A percentile compares a stretch with the other conserved stretches of the same genome.
phyloP scores from a whole-genome alignment of 2,797 vertebrate genomes.

The Siniperca obscura region DNA sequence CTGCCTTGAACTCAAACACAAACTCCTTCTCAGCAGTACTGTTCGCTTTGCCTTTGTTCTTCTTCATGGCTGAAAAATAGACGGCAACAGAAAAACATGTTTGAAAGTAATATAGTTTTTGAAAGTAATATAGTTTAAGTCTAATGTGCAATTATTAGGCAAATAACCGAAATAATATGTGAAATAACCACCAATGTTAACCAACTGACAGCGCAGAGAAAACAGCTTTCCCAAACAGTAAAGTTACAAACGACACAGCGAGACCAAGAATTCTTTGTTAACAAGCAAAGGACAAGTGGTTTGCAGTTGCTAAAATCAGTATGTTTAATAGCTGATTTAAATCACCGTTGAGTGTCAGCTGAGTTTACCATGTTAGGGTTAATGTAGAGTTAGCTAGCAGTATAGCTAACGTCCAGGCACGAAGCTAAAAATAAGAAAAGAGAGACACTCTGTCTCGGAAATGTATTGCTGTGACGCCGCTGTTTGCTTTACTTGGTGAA shows the following conservation, averaged over 20 bases:
- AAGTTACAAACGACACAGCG: not conserved
- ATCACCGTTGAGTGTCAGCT: not conserved
- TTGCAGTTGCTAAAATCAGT: not conserved
- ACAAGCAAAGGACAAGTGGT: not conserved
- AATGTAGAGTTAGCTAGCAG: slow-evolving; percentile 20
- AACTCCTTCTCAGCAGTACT: slow-evolving; percentile 89
- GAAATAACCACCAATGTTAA: not conserved
- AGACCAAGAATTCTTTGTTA: not conserved
- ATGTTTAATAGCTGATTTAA: not conserved
- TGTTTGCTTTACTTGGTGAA: no score
- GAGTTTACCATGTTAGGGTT: not conserved
- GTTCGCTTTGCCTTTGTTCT: slow-evolving; percentile 83
- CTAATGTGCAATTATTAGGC: no score
- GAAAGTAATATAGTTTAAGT: not conserved
- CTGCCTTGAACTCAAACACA: slow-evolving; percentile 89
- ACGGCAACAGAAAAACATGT: not conserved
- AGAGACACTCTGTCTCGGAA: not conserved
- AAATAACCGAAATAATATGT: not conserved
- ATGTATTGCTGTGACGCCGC: rapidly evolving
- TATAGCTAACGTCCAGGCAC: not conserved
- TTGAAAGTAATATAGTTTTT: not conserved
- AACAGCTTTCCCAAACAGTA: not conserved
- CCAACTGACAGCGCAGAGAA: not conserved
- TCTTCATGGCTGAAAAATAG: slow-evolving; percentile 86
- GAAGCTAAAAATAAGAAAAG: not conserved